Conservation (phyloP, 1,140 invertebrate species). For the Drosophila carrolli region DNA sequence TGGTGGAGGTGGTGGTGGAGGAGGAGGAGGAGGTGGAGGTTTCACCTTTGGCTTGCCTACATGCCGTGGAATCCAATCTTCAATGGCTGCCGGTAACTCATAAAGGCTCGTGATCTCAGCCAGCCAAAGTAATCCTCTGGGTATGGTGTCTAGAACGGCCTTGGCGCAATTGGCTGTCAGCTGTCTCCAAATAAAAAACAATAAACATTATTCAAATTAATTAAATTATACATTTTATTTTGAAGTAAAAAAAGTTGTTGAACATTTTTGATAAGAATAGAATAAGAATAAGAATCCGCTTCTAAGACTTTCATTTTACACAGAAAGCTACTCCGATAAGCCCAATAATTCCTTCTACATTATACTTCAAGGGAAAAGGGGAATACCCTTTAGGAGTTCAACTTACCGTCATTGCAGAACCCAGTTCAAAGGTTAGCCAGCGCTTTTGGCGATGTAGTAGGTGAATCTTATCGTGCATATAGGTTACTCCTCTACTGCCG, state of each 20-base stretch:
- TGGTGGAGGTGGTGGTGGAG: slow-evolving; percentile 23
- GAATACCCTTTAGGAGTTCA: too few species aligned
- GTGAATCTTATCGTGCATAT: slow-evolving; percentile 46
- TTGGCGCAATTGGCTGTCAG: slow-evolving; percentile 60
- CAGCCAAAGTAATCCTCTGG: slow-evolving; percentile 41
- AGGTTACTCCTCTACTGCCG: slow-evolving; percentile 36
- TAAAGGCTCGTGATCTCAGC: slow-evolving; percentile 54
- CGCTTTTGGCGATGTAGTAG: slow-evolving; percentile 59
- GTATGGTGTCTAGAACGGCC: slow-evolving; percentile 53
- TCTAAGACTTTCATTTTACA: too few species aligned
- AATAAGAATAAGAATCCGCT: too few species aligned
- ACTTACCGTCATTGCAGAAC: slow-evolving; percentile 56
- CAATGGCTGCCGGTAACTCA: slow-evolving; percentile 51
- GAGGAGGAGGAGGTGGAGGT: slow-evolving; percentile 21
- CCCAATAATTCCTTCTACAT: too few species aligned
- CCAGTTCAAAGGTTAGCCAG: slow-evolving; percentile 68
- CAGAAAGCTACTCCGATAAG: too few species aligned
- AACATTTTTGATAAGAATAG: too few species aligned
- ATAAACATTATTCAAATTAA: too few species aligned
- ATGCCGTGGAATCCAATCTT: slow-evolving; percentile 63
- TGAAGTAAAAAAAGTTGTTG: too few species aligned
- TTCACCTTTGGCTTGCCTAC: slow-evolving; percentile 42
- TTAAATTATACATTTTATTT: too few species aligned
- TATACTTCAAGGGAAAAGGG: not conserved
- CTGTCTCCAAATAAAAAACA: slow-evolving; percentile 11